A percentile compares a stretch with the other conserved stretches of the same genome.
phyloP scores from a whole-genome alignment of 2,113 vertebrate species.

The Climacteris rufus region DNA sequence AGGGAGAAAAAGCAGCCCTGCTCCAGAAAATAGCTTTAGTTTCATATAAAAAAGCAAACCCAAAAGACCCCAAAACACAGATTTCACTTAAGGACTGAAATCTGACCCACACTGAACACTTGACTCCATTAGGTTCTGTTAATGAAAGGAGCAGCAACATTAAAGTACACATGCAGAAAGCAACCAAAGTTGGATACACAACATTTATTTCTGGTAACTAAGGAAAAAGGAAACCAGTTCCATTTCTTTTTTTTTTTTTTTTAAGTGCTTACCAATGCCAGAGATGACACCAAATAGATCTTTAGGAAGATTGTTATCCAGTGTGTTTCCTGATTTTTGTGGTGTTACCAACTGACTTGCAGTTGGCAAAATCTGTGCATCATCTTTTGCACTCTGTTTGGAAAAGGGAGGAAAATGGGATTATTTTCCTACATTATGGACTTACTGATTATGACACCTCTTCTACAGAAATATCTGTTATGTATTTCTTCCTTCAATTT shows the following conservation, averaged over 20 bases:
- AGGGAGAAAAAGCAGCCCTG: not conserved
- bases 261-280: constrained; percentile 81
- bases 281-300: constrained; percentile 97
- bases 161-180: not conserved
- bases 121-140: not conserved
- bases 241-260: not conserved
- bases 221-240: not conserved
- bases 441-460: not conserved
- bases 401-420: not conserved
- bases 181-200: not conserved
- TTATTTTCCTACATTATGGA: not conserved
- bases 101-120: not conserved
- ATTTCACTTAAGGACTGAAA: not conserved
- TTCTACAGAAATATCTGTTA: not conserved
- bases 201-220: not conserved
- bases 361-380: constrained; percentile 67
- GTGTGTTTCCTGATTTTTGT: constrained; percentile 82
- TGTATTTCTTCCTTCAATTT: not conserved
- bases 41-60: not conserved
- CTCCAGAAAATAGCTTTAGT: not conserved
- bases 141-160: not conserved
- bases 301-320: constrained; percentile 91
- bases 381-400: constrained; percentile 85
- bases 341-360: constrained; percentile 84
- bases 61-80: not conserved